Evolutionary conservation across 2,113 vertebrate genomes (phyloP).

Genomic region (Tragelaphus imberbis): DNA sequence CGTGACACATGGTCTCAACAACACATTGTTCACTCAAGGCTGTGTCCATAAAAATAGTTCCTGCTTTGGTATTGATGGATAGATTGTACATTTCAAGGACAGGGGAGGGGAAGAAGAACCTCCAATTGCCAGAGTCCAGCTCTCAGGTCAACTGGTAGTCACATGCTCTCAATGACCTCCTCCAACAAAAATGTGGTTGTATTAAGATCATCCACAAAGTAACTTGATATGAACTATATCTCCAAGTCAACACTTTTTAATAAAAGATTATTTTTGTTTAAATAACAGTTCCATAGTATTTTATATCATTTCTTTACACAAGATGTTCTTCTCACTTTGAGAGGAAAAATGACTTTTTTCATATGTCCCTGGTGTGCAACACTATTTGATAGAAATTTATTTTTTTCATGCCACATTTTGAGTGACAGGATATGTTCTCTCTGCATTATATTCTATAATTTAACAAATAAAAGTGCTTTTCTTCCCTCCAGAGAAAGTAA

Average conservation of each 20-base stretch:
- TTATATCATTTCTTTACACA: not conserved
- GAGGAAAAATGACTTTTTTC: not conserved
- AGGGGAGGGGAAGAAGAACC: not conserved
- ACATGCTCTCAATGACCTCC: not conserved
- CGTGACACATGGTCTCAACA: not conserved
- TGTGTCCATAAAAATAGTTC: not conserved
- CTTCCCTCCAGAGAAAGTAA: not conserved
- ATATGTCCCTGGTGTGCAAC: not conserved
- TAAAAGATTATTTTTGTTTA: not conserved
- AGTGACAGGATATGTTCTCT: not conserved
- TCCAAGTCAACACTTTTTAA: not conserved
- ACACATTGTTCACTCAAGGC: not conserved
- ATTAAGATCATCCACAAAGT: not conserved
- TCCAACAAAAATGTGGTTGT: not conserved
- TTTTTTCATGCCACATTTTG: not conserved
- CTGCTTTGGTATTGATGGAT: not conserved
- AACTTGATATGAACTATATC: not conserved
- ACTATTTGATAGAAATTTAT: not conserved
- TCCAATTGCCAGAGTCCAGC: not conserved
- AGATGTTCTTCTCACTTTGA: slow-evolving; percentile 9
- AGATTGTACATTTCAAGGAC: not conserved
- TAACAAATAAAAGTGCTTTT: slow-evolving; percentile 38
- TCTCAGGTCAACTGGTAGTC: not conserved
- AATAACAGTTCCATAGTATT: not conserved
- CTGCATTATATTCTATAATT: not conserved